phyloP scores from a whole-genome alignment of 2,113 vertebrate species.

The Arothron firmamentum region DNA sequence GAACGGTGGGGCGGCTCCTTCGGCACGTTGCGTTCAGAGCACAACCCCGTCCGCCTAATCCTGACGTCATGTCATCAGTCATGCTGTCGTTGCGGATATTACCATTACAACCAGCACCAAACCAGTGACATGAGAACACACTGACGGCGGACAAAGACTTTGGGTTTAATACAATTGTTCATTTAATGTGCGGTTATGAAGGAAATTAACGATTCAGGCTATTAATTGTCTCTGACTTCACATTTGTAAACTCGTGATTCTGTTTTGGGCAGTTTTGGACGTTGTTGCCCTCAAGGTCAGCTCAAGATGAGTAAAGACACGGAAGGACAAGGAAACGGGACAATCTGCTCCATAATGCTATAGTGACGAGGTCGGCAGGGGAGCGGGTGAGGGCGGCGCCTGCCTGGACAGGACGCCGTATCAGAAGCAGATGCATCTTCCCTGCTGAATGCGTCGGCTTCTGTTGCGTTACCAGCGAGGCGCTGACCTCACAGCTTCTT shows the following conservation, averaged over 20 bases:
- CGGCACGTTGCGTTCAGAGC: neutral
- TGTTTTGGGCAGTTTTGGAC: neutral
- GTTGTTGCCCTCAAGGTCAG: conserved; percentile 61
- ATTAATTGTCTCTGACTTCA: neutral
- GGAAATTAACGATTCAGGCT: conserved; percentile 4
- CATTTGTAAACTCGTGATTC: conserved; percentile 21
- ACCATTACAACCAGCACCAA: conserved; percentile 35
- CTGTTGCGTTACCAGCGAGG: conserved; percentile 56
- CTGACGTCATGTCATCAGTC: conserved; percentile 28
- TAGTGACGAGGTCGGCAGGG: conserved; percentile 19
- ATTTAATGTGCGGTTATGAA: neutral
- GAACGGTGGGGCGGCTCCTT: neutral
- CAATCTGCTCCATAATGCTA: conserved; percentile 52
- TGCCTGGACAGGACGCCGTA: conserved; percentile 49
- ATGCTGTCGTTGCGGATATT: conserved; percentile 27
- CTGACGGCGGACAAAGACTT: conserved; percentile 36
- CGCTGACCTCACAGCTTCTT: conserved; percentile 50
- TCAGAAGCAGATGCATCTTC: conserved; percentile 77
- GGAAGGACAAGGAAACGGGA: conserved; percentile 60
- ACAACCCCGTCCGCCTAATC: neutral
- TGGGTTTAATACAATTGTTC: neutral
- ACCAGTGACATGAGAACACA: conserved; percentile 10
- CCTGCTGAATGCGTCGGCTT: conserved; percentile 55
- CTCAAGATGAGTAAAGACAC: conserved; percentile 43
- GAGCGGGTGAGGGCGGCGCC: conserved; percentile 18